Conservation (phyloP, 2,888 invertebrate species). For the Oscheius myriophilus region DNA sequence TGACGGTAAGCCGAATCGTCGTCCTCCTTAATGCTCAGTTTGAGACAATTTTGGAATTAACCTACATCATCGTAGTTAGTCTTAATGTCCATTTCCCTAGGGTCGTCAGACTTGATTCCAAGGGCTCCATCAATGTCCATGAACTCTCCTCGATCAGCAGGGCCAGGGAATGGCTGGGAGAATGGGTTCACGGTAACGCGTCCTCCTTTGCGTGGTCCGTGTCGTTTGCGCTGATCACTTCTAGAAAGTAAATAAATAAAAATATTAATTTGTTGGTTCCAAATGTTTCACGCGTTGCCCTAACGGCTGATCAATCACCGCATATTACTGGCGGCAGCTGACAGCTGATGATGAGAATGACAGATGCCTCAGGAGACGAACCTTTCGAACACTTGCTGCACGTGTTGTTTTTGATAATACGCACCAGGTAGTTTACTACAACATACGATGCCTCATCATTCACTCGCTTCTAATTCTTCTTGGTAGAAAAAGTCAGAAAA, state of each 20-base stretch:
- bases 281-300: constrained; percentile 9
- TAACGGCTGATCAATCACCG: constrained; percentile 26
- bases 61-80: constrained; percentile 39
- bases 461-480: too few species aligned
- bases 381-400: constrained; percentile 17
- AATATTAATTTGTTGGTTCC: too few species aligned
- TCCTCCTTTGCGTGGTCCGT: neutral
- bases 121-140: constrained; percentile 6
- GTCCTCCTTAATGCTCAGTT: constrained; percentile 26
- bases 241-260: too few species aligned
- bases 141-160: too few species aligned
- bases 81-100: constrained; percentile 53
- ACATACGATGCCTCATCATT: too few species aligned
- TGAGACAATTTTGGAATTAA: neutral
- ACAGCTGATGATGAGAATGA: constrained; percentile 30
- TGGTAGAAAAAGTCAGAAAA: too few species aligned
- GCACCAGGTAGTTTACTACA: too few species aligned
- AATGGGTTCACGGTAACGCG: neutral
- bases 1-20: constrained; percentile 22
- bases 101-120: constrained; percentile 11
- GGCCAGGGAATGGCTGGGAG: neutral
- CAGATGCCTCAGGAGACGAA: constrained; percentile 28
- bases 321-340: constrained; percentile 27
- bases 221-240: too few species aligned
- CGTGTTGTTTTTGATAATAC: constrained; percentile 20